A percentile compares a stretch with the other conserved stretches of the same genome.
These are phyloP conservation scores for Etia nguti DNA, from an alignment of 2,113 vertebrate genomes.

Conservation along the genomic window DNA sequence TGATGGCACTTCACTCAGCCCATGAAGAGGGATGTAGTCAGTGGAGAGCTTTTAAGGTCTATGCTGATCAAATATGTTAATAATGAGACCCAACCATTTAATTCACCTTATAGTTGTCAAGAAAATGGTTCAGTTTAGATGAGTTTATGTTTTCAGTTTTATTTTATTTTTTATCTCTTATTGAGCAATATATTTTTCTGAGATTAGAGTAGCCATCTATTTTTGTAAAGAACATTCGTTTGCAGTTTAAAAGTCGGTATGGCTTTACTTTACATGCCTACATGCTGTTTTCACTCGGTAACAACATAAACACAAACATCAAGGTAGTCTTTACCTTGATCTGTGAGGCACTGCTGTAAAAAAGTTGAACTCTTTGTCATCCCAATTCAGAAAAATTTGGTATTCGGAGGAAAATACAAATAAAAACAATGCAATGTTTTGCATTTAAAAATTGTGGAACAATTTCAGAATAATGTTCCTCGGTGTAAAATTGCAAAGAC, in stretches of 20 bases:
- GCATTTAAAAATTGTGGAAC: not conserved
- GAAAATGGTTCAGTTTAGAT: not conserved
- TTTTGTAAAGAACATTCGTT: not conserved
- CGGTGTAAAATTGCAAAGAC: not conserved
- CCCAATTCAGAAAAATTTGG: not conserved
- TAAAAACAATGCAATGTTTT: not conserved
- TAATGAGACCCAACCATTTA: conserved; percentile 32
- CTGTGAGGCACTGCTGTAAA: not conserved
- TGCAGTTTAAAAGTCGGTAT: not conserved
- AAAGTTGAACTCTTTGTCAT: not conserved
- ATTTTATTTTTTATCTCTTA: not conserved
- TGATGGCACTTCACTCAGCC: conserved; percentile 43
- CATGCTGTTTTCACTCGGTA: not conserved
- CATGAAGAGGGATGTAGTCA: conserved; percentile 6
- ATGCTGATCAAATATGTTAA: conserved; percentile 10
- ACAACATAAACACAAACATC: not conserved
- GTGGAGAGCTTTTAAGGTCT: conserved; percentile 25
- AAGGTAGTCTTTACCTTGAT: not conserved
- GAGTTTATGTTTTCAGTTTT: not conserved
- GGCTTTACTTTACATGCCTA: not conserved
- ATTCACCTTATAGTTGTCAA: not conserved
- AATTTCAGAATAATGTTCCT: not conserved
- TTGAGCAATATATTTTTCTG: not conserved
- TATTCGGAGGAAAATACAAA: not conserved
- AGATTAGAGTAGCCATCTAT: not conserved